Evolutionary conservation across 2,797 vertebrate species (phyloP).

Genomic region (Gadopsis bispinosus): DNA sequence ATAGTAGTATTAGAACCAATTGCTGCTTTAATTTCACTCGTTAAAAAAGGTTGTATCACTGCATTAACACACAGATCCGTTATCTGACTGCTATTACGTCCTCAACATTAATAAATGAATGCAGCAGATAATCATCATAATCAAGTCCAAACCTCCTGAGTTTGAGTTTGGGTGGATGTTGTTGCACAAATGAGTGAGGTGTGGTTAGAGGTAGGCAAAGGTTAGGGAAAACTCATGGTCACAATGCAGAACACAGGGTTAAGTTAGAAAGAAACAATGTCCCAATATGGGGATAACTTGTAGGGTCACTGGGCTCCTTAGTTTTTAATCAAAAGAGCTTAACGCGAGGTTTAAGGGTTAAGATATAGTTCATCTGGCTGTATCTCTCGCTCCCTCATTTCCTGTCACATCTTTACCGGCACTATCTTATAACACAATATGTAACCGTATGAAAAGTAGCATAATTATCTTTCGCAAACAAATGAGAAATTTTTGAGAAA

Average conservation of each 20-base stretch:
- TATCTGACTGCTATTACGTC: neutral
- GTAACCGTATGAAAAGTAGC: neutral
- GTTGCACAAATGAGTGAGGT: neutral
- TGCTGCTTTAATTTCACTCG: neutral
- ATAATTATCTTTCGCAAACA: neutral
- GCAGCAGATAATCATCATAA: neutral
- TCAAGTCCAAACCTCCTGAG: neutral
- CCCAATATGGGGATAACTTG: neutral
- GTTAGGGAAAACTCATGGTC: neutral
- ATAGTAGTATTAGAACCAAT: neutral
- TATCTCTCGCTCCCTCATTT: neutral
- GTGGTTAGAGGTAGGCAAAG: too few species aligned
- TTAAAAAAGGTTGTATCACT: neutral
- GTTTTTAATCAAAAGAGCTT: neutral
- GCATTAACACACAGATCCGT: neutral
- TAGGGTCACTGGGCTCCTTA: neutral
- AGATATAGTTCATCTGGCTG: neutral
- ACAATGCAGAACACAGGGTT: neutral
- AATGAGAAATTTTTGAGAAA: neutral
- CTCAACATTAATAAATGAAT: neutral
- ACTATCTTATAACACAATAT: neutral
- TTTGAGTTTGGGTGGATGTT: neutral
- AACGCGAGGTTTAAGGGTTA: neutral
- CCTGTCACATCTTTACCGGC: neutral
- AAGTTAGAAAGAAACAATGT: too few species aligned